These are phyloP conservation scores for Brachypterus glaber DNA, from an alignment of 2,888 invertebrate genomes.

Conservation along the genomic window DNA sequence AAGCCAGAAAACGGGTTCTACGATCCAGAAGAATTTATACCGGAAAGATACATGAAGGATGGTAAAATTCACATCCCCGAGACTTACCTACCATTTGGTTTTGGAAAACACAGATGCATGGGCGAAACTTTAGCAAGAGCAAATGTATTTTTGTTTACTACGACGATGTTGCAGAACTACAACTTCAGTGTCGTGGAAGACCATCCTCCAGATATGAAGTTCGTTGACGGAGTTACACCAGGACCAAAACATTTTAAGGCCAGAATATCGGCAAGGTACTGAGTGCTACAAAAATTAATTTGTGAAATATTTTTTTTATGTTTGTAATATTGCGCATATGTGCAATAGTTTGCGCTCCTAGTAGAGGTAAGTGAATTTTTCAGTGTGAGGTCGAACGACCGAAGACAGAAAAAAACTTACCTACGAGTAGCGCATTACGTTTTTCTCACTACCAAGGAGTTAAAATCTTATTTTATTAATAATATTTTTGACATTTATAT, in stretches of 20 bases:
- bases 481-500: too few species aligned
- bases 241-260: constrained; percentile 65
- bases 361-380: too few species aligned
- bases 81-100: constrained; percentile 66
- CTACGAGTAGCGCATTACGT: too few species aligned
- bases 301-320: too few species aligned
- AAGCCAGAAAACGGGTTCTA: constrained; percentile 53
- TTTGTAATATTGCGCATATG: too few species aligned
- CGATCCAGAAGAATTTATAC: constrained; percentile 61
- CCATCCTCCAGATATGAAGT: constrained; percentile 54
- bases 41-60: constrained; percentile 62
- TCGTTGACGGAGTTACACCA: constrained; percentile 70
- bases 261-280: too few species aligned
- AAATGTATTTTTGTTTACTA: constrained; percentile 67
- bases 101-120: constrained; percentile 72
- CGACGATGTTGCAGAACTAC: constrained; percentile 64
- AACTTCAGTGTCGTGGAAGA: constrained; percentile 57
- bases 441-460: too few species aligned
- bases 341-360: too few species aligned
- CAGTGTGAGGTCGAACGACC: too few species aligned
- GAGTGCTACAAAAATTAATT: too few species aligned
- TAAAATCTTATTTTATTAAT: too few species aligned
- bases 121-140: constrained; percentile 70
- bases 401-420: too few species aligned
- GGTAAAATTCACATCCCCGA: constrained; percentile 53